Percentiles rank a stretch among this genome's conserved stretches.
phyloP scores from a whole-genome alignment of 1,140 invertebrate genomes.

The Pogonognathellus flavescens region DNA sequence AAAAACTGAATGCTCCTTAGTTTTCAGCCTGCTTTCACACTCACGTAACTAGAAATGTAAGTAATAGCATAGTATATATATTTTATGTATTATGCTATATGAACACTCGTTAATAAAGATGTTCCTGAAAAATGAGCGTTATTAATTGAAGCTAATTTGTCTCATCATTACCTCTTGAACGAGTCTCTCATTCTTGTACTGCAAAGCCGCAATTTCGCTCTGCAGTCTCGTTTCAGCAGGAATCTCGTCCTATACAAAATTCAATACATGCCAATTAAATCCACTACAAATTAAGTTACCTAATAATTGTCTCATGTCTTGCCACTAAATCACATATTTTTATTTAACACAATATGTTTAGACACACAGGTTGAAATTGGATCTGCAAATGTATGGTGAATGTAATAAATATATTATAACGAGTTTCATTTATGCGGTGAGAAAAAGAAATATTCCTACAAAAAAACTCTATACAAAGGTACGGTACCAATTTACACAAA shows the following conservation, averaged over 20 bases:
- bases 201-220: slow-evolving; percentile 83
- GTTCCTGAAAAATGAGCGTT: not conserved
- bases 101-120: not conserved
- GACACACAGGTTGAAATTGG: too few species aligned
- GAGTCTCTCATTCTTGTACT: slow-evolving; percentile 85
- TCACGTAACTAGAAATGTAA: slow-evolving; percentile 60
- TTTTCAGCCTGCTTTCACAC: slow-evolving; percentile 59
- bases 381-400: too few species aligned
- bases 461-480: too few species aligned
- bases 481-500: too few species aligned
- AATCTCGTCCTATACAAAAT: slow-evolving; percentile 60
- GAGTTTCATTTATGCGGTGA: too few species aligned
- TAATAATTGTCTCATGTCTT: too few species aligned
- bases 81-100: slow-evolving; percentile 9
- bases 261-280: too few species aligned
- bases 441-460: too few species aligned
- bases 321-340: too few species aligned
- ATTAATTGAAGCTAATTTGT: not conserved
- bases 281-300: too few species aligned
- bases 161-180: slow-evolving; percentile 76
- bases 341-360: too few species aligned
- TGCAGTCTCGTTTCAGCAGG: slow-evolving; percentile 72
- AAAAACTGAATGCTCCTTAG: slow-evolving; percentile 62
- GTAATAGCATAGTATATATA: not conserved
- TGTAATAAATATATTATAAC: too few species aligned